Base-by-base conservation (phyloP, 2,113 vertebrate species). In the Notarius lentiginosus region DNA sequence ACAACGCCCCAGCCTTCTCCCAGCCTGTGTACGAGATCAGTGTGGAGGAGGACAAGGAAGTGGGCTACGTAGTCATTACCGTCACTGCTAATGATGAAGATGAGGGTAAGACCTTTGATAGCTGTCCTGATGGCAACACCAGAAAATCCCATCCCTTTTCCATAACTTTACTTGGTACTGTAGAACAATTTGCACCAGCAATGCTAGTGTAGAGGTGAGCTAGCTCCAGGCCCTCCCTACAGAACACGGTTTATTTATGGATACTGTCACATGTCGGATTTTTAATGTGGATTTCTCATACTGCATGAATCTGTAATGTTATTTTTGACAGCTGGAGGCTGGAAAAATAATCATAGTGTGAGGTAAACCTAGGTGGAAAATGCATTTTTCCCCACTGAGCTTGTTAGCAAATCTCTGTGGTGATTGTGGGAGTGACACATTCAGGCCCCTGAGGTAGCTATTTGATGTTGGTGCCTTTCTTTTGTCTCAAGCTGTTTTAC, bases 81-180 rank as follows among this genome's bases (percentile, higher is more conserved):
- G 95, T 96, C 89, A 96, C 95, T n/a, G 97, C 97, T 91, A 94
- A 94, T 76, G 97, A 98, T 75, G 90, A 95, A 89, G 97, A 98
- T 88, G 97, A 97, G 91, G 97, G 97, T 98, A 91, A 94, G 93
- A 87, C 53, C 22, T 75, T 65, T 63, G 68, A 34, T 49, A 82
- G 24, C 41, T 51, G 66, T 53, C 34, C 27, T 8, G 11, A 73
- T 41, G 51, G 41, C 27, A 34, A 55, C 65, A 22, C 20, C 60
- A 79, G 60, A 65, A 72, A 53, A 61, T 12, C 11, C 22, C 14
- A 61, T 49, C 14, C 47, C 22, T 17, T n/a, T 73, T 47, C 24
- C 10, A 20, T 82, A 82, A 61, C 55, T 63, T 41, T 72, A 53
- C 17, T 22, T 70, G 47, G 65, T 70, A 41, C 41, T 41, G 41